Base-by-base conservation (phyloP, 2,888 invertebrate genomes). In the Xestia ashworthii region DNA sequence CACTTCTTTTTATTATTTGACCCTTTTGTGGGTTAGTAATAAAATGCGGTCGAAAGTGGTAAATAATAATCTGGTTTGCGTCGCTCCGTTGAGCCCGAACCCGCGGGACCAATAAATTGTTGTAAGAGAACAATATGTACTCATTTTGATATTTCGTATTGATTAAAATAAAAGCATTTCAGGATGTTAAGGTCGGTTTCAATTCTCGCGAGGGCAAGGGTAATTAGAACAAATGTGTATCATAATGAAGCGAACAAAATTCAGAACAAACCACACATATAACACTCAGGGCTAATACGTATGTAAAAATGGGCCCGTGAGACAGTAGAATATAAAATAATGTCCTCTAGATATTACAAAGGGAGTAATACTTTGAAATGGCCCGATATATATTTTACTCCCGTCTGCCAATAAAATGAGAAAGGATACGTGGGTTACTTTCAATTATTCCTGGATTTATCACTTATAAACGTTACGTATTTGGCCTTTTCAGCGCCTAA, bases 41-140 rank as follows among this genome's bases (percentile, higher is more conserved):
- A 91, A 92, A 92, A 92, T 87, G 91, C 89, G 92, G 92, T 89
- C 88, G 88, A 88, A 91, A 92, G 91, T 92, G 92, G 90, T 91
- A 92, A 92, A 93, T 91, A 93, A 92, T 92, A 91, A 92, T 92
- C 90, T 90, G 89, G 89, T 90, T 90, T 81, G 88, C 87, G 87
- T 88, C 87, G 91, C 90, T 85, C 82, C 90, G 90, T 83, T 89
- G 90, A 87, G 81, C 81, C 53, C 67, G 68, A 84, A 84, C 91
- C 89, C 85, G 65, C 71, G 90, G 87, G 91, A 79, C 84, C 84
- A 87, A 90, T 92, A 91, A 91, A 92, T 91, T 88, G 88, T 85
- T 89, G 80, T 86, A 87, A 87, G 83, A 86, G 85, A 88, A 89
- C 84, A 89, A 88, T 88, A 88, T 85, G 81, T 81, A 88, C 84